Conservation (phyloP, 2,888 invertebrate species). For the Drosophila seclusa region DNA sequence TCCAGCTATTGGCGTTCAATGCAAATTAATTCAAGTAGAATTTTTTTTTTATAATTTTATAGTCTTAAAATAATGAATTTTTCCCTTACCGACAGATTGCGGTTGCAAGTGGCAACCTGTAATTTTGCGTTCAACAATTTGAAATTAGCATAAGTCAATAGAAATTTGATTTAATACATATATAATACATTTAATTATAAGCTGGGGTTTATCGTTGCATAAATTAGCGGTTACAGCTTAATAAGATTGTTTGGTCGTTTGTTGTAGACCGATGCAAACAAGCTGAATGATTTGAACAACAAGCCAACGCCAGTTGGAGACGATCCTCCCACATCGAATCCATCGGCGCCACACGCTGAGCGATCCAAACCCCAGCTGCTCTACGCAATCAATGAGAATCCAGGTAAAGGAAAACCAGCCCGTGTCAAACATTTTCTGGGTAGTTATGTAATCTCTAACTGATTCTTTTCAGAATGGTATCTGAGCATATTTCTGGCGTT, state of each 20-base stretch:
- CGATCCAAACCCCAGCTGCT: constrained; percentile 82
- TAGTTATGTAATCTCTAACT: neutral
- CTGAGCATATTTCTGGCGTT: constrained; percentile 92
- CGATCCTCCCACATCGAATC: neutral
- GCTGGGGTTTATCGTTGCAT: constrained; percentile 13
- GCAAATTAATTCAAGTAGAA: constrained; percentile 55
- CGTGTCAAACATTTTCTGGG: neutral
- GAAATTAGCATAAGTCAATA: constrained; percentile 66
- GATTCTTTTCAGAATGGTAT: constrained; percentile 87
- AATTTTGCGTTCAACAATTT: constrained; percentile 13
- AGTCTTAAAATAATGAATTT: constrained; percentile 25
- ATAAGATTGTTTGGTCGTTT: constrained; percentile 8
- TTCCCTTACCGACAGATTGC: neutral
- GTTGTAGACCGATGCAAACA: constrained; percentile 43
- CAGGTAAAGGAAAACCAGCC: constrained; percentile 77
- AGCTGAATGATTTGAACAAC: constrained; percentile 30
- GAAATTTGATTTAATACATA: constrained; percentile 36
- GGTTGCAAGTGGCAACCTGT: neutral
- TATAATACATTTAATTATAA: constrained; percentile 23
- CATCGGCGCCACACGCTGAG: constrained; percentile 26
- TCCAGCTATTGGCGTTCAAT: constrained; percentile 37
- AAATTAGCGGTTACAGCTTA: constrained; percentile 21
- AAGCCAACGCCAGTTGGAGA: constrained; percentile 24
- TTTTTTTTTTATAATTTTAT: constrained; percentile 4
- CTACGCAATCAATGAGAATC: constrained; percentile 92